Evolutionary conservation across 2,888 invertebrate genomes (phyloP), one percentile per base, ranked within the genome.

Genomic region (Melitaea athalia): DNA sequence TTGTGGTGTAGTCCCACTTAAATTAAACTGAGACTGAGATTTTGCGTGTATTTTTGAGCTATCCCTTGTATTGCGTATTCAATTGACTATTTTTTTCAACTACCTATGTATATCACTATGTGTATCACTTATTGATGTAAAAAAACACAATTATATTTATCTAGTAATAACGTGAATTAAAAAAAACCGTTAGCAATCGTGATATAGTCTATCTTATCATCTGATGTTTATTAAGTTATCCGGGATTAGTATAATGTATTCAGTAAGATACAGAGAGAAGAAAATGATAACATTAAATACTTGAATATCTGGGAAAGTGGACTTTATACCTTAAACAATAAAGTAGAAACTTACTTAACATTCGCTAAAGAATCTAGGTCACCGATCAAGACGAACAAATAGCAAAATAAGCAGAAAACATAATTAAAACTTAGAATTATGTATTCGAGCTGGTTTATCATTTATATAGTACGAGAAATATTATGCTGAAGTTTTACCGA

Each of bases 371-470:
- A 17, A 52, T 17, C 52, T 11, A 52, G 52, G 52, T 52, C 52
- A 24, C 52, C 52, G 52, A 52, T 52, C 24, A 17, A 52, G 24
- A 52, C 24, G 52, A 52, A 52, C 52, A 52, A 52, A 52, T 45
- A 52, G 17, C 52, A 52, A 11, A 52, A 52, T 24, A 24, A 24
- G 12, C 24, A 24, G 52, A 24, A 24, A 52, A 52, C 31, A 24
- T 24, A 24, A 52, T 52, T 52, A 52, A 52, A 52, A 52, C 52
- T 52, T 24, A 52, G 52, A 52, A 52, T 52, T 52, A 52, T 52
- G 52, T 31, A 52, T 52, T 31, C 12, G 11, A 52, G 12, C 52
- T 52, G 24, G 24, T 24, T 52, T 52, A 24, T 11, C 52, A 24
- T 12, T 52, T 52, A 52, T 17, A 8, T 11, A 12, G 5, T 52